Base-by-base conservation (phyloP, 2,797 vertebrate genomes). In the Myotis daubentonii region DNA sequence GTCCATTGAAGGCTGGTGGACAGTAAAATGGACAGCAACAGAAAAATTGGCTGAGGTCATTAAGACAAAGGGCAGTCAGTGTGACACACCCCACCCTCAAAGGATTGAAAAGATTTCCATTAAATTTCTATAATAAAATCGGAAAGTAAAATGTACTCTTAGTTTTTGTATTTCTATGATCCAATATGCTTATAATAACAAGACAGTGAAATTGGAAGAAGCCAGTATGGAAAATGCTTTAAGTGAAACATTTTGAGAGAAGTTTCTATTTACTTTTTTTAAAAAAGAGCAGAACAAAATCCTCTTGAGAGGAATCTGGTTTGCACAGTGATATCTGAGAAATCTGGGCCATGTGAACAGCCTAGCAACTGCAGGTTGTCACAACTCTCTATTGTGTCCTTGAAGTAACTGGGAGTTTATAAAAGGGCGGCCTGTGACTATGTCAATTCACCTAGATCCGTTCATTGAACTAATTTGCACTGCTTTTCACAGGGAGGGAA, bases 191-290 rank as follows among this genome's bases (percentile, higher is more conserved):
- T 80, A 88, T 47, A 68, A 79, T 68, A 41, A 72, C 36, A 74
- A 89, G 9, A 85, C 7, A 62, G 62, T 36, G 49, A 81, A 91
- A 19, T 49, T 9, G n/a, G 30, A 65, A 72, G 51, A 12, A 93
- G 72, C 33, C 28, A 66, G 7, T 19, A 15, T 71, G 28, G 22
- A 38, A 85, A 92, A 86, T 49, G 28, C 75, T 92, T 90, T 80
- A 89, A 62, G 47, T 19, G 62, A 68, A 44, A 75, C 23, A 94
- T 91, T 86, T 88, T 72, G 23, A 87, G 36, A 76, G n/a, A 87
- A 76, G 60, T 76, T 89, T 70, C 65, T 72, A 70, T 93, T 79
- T 95, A 44, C 22, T 62, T 95, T 80, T 89, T 60, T 57, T 11
- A 5, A 84, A 66, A 65, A 16, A 65, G 10, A 25, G 15, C 17